Conservation (phyloP, 2,113 vertebrate species). For the Podilymbus podiceps region DNA sequence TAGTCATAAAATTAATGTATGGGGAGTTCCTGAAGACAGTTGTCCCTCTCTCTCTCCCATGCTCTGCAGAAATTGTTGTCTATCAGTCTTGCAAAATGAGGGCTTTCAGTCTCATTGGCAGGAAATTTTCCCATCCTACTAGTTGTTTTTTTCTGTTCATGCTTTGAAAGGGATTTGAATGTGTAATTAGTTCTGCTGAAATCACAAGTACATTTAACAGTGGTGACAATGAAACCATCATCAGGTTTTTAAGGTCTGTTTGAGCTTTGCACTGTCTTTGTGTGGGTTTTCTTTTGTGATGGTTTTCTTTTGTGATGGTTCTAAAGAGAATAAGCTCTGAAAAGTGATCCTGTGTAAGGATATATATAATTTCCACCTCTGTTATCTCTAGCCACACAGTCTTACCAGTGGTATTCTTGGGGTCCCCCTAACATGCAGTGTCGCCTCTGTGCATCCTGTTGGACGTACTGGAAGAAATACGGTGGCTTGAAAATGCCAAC, state of each 20-base stretch:
- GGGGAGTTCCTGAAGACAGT: neutral
- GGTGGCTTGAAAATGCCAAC: conserved; percentile 99
- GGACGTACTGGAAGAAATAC: conserved; percentile 99
- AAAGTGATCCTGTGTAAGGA: conserved; percentile 72
- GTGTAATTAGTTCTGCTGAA: neutral
- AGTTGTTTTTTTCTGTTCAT: neutral
- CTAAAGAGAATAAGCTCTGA: conserved; percentile 45
- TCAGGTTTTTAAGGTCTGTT: neutral
- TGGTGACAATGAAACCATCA: neutral
- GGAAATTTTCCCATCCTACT: neutral
- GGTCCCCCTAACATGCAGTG: conserved; percentile 99
- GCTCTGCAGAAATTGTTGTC: neutral
- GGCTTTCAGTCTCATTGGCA: neutral
- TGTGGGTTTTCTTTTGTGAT: neutral
- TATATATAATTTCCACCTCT: conserved; percentile 77
- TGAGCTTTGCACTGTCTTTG: neutral
- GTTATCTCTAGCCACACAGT: conserved; percentile 88
- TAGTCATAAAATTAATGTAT: neutral
- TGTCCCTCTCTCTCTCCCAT: neutral
- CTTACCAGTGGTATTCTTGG: conserved; percentile 99
- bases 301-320: neutral
- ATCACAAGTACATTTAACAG: neutral
- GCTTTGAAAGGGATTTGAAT: neutral
- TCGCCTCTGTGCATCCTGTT: conserved; percentile 95
- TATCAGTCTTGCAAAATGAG: neutral